phyloP scores from a whole-genome alignment of 64 coral and sea anemone species.

The Porites australiensis region DNA sequence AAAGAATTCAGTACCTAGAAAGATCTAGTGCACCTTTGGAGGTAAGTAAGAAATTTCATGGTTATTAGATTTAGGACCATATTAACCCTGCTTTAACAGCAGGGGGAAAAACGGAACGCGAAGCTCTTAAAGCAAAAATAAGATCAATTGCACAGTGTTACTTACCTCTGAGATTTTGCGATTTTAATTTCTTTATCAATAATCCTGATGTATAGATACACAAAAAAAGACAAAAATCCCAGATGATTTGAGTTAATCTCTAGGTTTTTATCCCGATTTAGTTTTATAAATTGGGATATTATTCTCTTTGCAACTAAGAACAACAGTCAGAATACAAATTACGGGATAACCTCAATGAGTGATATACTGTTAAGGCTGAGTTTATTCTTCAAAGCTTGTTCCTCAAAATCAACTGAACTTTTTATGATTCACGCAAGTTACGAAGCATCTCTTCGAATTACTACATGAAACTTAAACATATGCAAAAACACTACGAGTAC shows the following conservation, averaged over 20 bases:
- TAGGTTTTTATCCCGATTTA: conserved; percentile 13
- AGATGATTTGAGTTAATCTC: conserved; percentile 5
- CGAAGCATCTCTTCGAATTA: not conserved
- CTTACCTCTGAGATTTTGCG: not conserved
- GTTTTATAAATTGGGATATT: not conserved
- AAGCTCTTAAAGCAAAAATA: not conserved
- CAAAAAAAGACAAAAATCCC: not conserved
- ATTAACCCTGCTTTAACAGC: not conserved
- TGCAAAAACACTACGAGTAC: not conserved
- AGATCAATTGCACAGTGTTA: not conserved
- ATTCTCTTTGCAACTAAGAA: not conserved
- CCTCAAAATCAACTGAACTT: not conserved
- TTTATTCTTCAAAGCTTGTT: not conserved
- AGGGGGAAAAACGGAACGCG: too few species aligned
- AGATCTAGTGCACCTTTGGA: not conserved
- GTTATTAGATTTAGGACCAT: not conserved
- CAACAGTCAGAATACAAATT: conserved; percentile 3
- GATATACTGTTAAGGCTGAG: not conserved
- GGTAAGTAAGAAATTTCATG: conserved; percentile 20
- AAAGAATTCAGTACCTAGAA: not conserved
- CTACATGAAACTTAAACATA: not conserved
- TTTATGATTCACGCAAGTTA: not conserved
- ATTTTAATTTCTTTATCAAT: conserved; percentile 8
- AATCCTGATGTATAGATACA: not conserved
- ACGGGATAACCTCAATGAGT: not conserved